Evolutionary conservation across 2,113 vertebrate genomes (phyloP).

Genomic region (human): DNA sequence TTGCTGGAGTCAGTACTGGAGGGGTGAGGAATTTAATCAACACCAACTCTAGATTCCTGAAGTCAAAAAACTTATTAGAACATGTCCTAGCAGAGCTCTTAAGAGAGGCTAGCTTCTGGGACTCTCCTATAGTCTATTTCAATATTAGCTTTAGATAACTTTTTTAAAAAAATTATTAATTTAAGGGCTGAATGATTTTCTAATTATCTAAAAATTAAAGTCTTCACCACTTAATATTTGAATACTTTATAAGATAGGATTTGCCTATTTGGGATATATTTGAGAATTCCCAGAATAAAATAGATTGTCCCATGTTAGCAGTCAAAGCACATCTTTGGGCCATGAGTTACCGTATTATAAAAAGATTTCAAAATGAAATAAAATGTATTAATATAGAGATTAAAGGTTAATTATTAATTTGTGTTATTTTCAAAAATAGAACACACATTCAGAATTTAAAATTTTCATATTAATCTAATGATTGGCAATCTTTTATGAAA

Average conservation of each 20-base stretch:
- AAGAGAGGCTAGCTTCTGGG: not conserved
- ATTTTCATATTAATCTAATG: not conserved
- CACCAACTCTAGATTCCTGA: not conserved
- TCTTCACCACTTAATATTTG: not conserved
- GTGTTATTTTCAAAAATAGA: not conserved
- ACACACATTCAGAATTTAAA: not conserved
- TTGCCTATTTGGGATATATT: not conserved
- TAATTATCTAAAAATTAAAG: conserved; percentile 29
- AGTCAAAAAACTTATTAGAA: not conserved
- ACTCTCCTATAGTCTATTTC: not conserved
- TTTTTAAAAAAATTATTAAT: not conserved
- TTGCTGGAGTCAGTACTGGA: not conserved
- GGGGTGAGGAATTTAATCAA: not conserved
- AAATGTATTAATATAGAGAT: not conserved
- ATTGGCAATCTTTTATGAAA: not conserved
- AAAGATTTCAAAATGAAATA: conserved; percentile 4
- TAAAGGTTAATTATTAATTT: not conserved
- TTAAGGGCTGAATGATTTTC: not conserved
- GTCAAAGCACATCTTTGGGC: not conserved
- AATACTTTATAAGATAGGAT: not conserved
- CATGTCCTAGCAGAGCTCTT: not conserved
- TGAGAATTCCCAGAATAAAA: not conserved
- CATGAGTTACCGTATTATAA: not conserved
- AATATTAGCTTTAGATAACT: not conserved
- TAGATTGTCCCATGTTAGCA: not conserved